Evolutionary conservation across 2,888 invertebrate genomes (phyloP), one percentile per base, ranked within the genome.

Genomic region (Scaptomyza flava): DNA sequence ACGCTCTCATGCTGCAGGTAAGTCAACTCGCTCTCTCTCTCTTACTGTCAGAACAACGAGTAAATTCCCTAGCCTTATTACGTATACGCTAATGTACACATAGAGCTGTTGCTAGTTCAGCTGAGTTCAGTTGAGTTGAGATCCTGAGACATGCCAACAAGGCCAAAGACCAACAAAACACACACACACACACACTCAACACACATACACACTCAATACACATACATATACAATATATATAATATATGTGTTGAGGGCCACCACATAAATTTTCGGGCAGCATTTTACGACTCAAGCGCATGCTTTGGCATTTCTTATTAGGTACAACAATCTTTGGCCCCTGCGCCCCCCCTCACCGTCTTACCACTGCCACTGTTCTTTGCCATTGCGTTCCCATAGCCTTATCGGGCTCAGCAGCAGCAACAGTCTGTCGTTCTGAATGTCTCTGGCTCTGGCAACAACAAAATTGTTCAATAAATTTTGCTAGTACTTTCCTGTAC

Each of bases 1-100:
- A 99, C 93, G 99, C 99, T 79, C 95, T 99, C 89, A 99, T 99
- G 99, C 95, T 98, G 89, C 97, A 98, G 96, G 97, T 97, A 93
- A 93, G 92, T 81, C 81, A 83, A 71, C 66, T 69, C 31, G 33
- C 8, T 20, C n/a, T n/a, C 34, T 2, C 47, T 14, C 45, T 38
- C 45, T 43, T 42, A 48, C 52, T 20, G 17, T 23, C 61, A 41
- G n/a, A 7, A 31, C 31, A 27, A 27, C 50, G 38, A 57, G 59
- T 50, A 50, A 58, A 14, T 51, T 45, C 52, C 51, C 38, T 17
- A 43, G 54, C 45, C 50, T 27, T 54, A 62, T 47, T 60, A 47
- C 65, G 42, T 68, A 30, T 59, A 53, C 60, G 45, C 52, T 53
- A 48, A 65, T 41, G 48, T 56, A 57, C 48, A 51, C 46, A 66